Conservation (phyloP, 2,797 vertebrate genomes). For the Periophthalmus magnuspinnatus region DNA sequence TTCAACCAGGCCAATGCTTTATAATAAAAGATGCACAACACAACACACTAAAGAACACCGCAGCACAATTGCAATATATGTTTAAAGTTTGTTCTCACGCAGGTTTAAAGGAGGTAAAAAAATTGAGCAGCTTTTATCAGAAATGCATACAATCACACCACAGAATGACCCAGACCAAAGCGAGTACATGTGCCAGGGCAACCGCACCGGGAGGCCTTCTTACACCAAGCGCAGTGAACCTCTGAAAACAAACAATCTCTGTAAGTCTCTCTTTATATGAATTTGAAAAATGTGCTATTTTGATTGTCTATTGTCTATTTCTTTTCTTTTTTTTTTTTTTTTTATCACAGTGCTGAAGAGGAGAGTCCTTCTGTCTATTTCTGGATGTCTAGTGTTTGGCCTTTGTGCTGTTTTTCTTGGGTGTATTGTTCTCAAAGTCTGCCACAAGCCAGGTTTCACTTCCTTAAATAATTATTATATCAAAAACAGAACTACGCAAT, state of each 20-base stretch:
- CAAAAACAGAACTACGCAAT: neutral
- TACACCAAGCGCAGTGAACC: slow-evolving; percentile 52
- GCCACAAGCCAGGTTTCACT: slow-evolving; percentile 66
- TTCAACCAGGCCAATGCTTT: neutral
- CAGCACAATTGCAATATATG: slow-evolving; percentile 1
- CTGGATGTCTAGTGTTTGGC: slow-evolving; percentile 68
- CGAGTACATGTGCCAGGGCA: slow-evolving; percentile 65
- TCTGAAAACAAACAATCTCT: slow-evolving; percentile 69
- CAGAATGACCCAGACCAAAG: slow-evolving; percentile 57
- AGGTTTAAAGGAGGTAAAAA: slow-evolving; percentile 38
- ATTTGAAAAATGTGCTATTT: neutral
- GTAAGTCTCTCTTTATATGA: slow-evolving; percentile 54
- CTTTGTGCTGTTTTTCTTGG: slow-evolving; percentile 57
- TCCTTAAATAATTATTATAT: neutral
- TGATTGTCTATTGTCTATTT: neutral
- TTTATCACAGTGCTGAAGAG: slow-evolving; percentile 72
- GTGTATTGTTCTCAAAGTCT: slow-evolving; percentile 56
- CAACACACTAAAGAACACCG: neutral
- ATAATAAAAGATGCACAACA: neutral
- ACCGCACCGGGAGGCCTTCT: slow-evolving; percentile 38
- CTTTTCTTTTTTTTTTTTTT: slow-evolving; percentile 6
- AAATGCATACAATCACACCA: slow-evolving; percentile 48
- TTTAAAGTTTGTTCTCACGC: slow-evolving; percentile 12
- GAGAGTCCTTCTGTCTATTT: slow-evolving; percentile 75
- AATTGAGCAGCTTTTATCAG: accelerated